A percentile compares a stretch with the other conserved stretches of the same genome.
Conservation (phyloP, 2,888 invertebrate genomes). For the Lacanobia oleracea region DNA sequence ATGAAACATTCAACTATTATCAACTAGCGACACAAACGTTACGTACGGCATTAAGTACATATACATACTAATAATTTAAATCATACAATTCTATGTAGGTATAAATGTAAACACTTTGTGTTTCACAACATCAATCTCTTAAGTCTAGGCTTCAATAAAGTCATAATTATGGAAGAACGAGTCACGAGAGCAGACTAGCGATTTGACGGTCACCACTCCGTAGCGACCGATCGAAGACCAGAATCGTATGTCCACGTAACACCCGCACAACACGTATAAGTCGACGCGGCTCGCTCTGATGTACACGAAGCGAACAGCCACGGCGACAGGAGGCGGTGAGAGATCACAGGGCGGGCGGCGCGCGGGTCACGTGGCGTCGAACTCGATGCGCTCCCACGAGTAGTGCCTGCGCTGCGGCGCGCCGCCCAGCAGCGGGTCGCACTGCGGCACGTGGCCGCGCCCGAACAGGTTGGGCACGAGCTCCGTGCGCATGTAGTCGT, state of each 20-base stretch:
- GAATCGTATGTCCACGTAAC: conserved; percentile 38
- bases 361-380: conserved; percentile 91
- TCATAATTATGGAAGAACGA: conserved; percentile 83
- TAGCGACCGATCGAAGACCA: conserved; percentile 66
- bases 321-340: conserved; percentile 55
- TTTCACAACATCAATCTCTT: conserved; percentile 74
- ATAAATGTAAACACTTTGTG: conserved; percentile 84
- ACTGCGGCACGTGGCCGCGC: conserved; percentile 88
- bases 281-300: conserved; percentile 36
- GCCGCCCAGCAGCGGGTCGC: conserved; percentile 94
- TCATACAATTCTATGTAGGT: conserved; percentile 71
- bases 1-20: conserved; percentile 79
- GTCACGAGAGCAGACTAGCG: conserved; percentile 83
- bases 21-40: conserved; percentile 86
- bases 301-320: conserved; percentile 28
- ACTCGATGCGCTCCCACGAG: conserved; percentile 95
- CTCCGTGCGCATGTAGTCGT: conserved; percentile 87
- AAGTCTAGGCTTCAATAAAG: conserved; percentile 74
- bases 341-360: conserved; percentile 73
- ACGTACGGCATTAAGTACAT: conserved; percentile 86
- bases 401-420: conserved; percentile 92
- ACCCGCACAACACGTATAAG: conserved; percentile 37
- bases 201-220: conserved; percentile 73
- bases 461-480: conserved; percentile 86
- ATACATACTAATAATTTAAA: conserved; percentile 71